These are phyloP conservation scores for Brachionus manjavacas DNA, from an alignment of 1,140 invertebrate genomes.

Conservation along the genomic window DNA sequence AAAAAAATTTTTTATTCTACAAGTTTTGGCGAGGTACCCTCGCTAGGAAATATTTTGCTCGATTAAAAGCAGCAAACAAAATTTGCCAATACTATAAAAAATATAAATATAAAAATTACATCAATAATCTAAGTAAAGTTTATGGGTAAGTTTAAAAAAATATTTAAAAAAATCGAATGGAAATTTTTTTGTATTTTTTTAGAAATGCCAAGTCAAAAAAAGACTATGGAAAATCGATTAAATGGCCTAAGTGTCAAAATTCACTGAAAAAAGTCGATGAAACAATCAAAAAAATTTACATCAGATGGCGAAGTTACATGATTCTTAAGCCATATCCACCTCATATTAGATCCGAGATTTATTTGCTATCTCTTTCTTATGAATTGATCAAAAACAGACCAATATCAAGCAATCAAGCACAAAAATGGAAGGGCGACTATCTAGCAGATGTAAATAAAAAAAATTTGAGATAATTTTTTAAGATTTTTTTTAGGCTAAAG, in stretches of 20 bases:
- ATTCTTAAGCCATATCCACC: constrained; percentile 73
- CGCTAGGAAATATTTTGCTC: constrained; percentile 3
- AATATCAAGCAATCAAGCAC: constrained; percentile 71
- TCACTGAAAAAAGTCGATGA: constrained; percentile 62
- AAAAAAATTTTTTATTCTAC: neutral
- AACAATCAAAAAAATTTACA: constrained; percentile 52
- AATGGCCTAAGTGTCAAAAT: constrained; percentile 71
- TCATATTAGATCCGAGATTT: constrained; percentile 77
- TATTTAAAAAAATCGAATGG: neutral
- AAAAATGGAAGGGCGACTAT: constrained; percentile 88
- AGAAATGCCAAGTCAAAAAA: constrained; percentile 56
- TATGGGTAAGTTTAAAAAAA: constrained; percentile 7
- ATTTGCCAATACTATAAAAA: constrained; percentile 72
- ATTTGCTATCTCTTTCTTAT: constrained; percentile 74
- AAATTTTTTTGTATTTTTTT: neutral
- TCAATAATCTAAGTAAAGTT: neutral
- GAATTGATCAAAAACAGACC: constrained; percentile 70
- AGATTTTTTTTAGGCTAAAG: neutral
- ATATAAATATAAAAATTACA: constrained; percentile 63
- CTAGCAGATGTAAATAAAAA: constrained; percentile 62
- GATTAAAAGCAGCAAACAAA: constrained; percentile 76
- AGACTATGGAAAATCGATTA: constrained; percentile 72
- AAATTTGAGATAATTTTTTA: neutral
- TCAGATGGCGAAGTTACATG: constrained; percentile 80
- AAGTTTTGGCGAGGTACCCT: constrained; percentile 11